Evolutionary conservation across 1,140 invertebrate genomes (phyloP), one percentile per base, ranked within the genome.

Genomic region (Oreohelix idahoensis): DNA sequence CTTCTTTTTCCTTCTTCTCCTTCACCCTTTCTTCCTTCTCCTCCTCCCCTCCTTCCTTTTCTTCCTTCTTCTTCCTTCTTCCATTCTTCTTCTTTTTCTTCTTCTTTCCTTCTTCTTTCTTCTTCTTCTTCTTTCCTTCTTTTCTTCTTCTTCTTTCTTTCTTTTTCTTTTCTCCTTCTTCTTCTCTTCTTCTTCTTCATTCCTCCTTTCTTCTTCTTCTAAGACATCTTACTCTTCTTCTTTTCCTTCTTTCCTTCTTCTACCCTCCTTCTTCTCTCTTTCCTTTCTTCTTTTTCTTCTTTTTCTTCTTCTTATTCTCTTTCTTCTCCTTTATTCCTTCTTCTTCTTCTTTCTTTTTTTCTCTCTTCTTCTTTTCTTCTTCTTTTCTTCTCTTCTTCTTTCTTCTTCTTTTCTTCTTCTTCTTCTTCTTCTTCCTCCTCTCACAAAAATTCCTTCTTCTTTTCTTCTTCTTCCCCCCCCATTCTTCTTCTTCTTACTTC

Each of bases 191-290:
- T n/a, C n/a, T n/a, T 23, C 17, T 13, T 36, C 36, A 2, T 36
- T 79, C 32, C 69, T 26, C 42, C 58, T 45, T 39, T 69, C 38
- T 66, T 70, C 29, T 45, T 45, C 69, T 58, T 79, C 15, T 70
- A 36, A 39, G n/a, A 8, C 29, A 26, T 79, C 29, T 36, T 42
- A 69, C 32, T n/a, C 39, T 81, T 39, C 29, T 42, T 80, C 13
- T 80, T 58, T 80, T 29, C 42, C 36, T 42, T 29, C 39, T 10
- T 80, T 32, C 29, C 11, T 36, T 45, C 23, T 35, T 79, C 36
- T 63, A 1, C 17, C 32, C 17, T 20, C 29, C 36, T 58, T 17
- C 58, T 63, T 79, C 42, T 69, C 42, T 38, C 66, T 58, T 42
- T 38, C 29, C 35, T 42, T 42, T 26, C 39, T 45, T 35, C 66